Evolutionary conservation across 2,113 vertebrate genomes (phyloP).

Genomic region (Panurus biarmicus): DNA sequence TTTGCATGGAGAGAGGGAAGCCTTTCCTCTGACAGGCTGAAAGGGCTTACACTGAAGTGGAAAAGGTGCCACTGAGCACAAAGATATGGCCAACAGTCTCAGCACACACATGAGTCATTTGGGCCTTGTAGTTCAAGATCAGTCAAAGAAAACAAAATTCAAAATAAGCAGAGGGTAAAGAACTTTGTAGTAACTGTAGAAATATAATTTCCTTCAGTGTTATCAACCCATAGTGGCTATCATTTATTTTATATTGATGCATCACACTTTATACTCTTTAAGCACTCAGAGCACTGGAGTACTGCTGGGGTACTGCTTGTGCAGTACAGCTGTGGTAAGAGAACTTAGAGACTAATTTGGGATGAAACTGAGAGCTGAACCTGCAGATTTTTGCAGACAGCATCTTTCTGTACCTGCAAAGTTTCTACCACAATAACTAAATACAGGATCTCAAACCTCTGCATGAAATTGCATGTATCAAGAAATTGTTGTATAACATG

Average conservation of each 20-base stretch:
- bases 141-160: not conserved
- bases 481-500: not conserved
- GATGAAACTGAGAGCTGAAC: not conserved
- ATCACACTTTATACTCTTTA: not conserved
- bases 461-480: not conserved
- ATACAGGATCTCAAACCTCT: not conserved
- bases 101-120: not conserved
- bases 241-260: not conserved
- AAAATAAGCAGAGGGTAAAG: not conserved
- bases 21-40: not conserved
- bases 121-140: not conserved
- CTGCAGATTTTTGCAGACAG: not conserved
- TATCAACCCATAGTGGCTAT: not conserved
- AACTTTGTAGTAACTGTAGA: not conserved
- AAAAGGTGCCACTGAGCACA: not conserved
- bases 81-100: not conserved
- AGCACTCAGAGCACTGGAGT: no score
- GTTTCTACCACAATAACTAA: not conserved
- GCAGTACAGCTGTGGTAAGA: not conserved
- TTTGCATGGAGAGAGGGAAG: not conserved
- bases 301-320: not conserved
- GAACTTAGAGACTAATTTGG: not conserved
- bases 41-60: not conserved
- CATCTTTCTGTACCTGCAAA: not conserved
- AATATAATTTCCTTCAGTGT: not conserved